Evolutionary conservation across 2,888 invertebrate genomes (phyloP).

Genomic region (Rutpela maculata): DNA sequence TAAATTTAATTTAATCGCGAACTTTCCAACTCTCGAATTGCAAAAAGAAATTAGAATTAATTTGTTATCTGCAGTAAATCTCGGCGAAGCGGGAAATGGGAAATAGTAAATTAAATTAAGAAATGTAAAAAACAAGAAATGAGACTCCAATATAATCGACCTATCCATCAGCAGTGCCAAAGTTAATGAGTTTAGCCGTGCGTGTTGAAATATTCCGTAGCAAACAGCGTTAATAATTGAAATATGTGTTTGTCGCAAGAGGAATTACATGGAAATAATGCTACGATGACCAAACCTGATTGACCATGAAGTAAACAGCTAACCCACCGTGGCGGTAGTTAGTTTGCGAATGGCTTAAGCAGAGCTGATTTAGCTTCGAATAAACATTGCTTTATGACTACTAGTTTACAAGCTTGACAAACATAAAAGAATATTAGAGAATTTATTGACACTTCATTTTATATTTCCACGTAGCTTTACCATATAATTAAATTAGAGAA

Average conservation of each 20-base stretch:
- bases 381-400: not conserved
- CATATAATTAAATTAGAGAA: too few relatives aligned
- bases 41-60: slow-evolving; percentile 4
- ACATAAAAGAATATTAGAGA: not conserved
- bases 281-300: slow-evolving; percentile 40
- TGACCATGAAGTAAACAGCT: slow-evolving; percentile 44
- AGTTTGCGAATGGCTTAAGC: slow-evolving; percentile 1
- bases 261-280: slow-evolving; percentile 44
- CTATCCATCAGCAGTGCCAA: slow-evolving; percentile 8
- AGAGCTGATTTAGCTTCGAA: not conserved
- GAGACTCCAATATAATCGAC: slow-evolving; percentile 2
- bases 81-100: slow-evolving; percentile 7
- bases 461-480: not conserved
- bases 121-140: slow-evolving; percentile 1
- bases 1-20: slow-evolving; percentile 4
- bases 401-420: not conserved
- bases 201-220: slow-evolving; percentile 57
- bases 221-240: slow-evolving; percentile 62
- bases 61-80: slow-evolving; percentile 4
- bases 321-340: not conserved
- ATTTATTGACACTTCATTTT: not conserved
- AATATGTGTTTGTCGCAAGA: slow-evolving; percentile 52
- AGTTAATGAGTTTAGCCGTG: slow-evolving; percentile 44
- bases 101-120: slow-evolving; percentile 7
- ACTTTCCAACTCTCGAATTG: not conserved